Evolutionary conservation across 2,113 vertebrate species (phyloP), one percentile per base, ranked within the genome.

Genomic region (Ptilorrhoa leucosticta): DNA sequence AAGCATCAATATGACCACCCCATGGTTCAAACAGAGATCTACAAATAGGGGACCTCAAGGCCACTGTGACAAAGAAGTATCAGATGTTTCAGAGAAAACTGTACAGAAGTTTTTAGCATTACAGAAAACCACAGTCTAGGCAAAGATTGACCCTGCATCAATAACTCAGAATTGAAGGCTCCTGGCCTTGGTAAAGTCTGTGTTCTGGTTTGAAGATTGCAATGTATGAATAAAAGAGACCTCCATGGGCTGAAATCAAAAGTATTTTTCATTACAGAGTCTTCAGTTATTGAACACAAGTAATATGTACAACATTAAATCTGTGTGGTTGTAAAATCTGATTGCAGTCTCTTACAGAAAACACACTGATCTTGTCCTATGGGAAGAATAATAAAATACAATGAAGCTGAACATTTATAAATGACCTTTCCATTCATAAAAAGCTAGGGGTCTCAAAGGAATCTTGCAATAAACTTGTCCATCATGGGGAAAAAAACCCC

Each of bases 361-460:
- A 96, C 15, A 86, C 2, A 69, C 45, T 15, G 68, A 93, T 69
- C 39, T 68, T 51, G 11, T 66, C 94, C 85, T 80, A 61, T 37
- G 77, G 70, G 90, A 83, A 94, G 97, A 97, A 83, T 50, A 96
- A 90, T 73, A 92, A 93, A 90, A 92, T 53, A 84, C 89, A 95
- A 84, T 60, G 28, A 96, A n/a, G 92, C 35, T 85, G 92, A 94
- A 64, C 81, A 90, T 95, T 96, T 95, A 97, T 80, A 96, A 98
- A 97, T 91, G 63, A 96, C 85, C 93, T 97, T 96, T 97, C 82
- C 95, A 97, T 97, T 98, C 96, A 97, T 82, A 94, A 97, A 98
- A 97, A 97, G 50, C 83, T 73, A 83, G 33, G 4, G 33, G 83
- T 92, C 96, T 98, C 96, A 69, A 61, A 96, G 94, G 96, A 97